A percentile compares a stretch with the other conserved stretches of the same genome.
Evolutionary conservation across 1,140 invertebrate species (phyloP).

Genomic region (Caenorhabditis inopinata): DNA sequence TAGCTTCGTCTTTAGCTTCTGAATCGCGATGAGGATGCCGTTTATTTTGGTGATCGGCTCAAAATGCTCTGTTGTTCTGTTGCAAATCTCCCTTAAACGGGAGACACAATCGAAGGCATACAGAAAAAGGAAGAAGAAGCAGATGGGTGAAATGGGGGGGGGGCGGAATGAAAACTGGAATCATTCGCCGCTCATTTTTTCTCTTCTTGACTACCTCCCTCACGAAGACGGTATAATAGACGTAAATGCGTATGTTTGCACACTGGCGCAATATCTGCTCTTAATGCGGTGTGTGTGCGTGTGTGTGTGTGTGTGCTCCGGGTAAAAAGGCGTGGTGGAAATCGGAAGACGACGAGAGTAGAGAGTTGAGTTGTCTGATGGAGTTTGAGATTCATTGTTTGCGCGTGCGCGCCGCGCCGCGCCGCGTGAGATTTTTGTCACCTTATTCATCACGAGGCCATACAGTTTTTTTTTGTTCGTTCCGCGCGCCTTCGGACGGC

Average conservation of each 20-base stretch:
- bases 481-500: no score
- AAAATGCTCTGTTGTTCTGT: no score
- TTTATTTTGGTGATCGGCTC: no score
- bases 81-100: slow-evolving; percentile 23
- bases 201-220: background rate
- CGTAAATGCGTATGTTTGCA: slow-evolving; percentile 25
- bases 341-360: background rate
- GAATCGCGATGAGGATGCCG: no score
- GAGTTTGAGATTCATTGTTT: slow-evolving; percentile 23
- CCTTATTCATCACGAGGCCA: background rate
- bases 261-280: slow-evolving; percentile 10
- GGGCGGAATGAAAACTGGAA: background rate
- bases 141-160: background rate
- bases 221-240: background rate
- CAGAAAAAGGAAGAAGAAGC: slow-evolving; percentile 12
- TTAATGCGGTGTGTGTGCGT: background rate
- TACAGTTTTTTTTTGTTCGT: background rate
- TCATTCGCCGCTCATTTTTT: background rate
- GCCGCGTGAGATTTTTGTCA: slow-evolving; percentile 9
- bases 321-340: slow-evolving; percentile 7
- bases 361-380: no score
- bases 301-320: no score
- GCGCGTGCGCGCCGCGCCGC: background rate
- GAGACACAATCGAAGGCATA: background rate
- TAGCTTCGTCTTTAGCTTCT: no score